These are phyloP conservation scores for Drosophila tanythrix DNA, from an alignment of 2,888 invertebrate species.

Conservation along the genomic window DNA sequence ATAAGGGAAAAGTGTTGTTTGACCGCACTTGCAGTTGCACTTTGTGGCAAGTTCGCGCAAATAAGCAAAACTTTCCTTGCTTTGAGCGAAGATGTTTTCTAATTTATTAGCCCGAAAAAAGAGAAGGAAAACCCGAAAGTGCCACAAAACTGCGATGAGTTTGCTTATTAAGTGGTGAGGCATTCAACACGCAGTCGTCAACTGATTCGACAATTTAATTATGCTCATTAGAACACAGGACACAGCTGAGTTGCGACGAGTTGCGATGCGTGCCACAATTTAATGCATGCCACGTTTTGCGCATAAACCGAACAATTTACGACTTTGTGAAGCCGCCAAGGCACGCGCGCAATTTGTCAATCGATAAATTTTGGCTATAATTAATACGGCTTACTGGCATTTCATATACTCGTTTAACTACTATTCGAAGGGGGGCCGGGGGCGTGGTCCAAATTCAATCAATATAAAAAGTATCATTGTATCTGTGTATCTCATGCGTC, in stretches of 20 bases:
- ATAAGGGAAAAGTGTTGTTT: conserved; percentile 17
- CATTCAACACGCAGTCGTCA: conserved; percentile 38
- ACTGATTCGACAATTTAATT: conserved; percentile 62
- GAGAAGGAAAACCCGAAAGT: neutral
- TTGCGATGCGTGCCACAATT: conserved; percentile 35
- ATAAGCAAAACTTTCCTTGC: conserved; percentile 39
- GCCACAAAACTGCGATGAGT: conserved; percentile 34
- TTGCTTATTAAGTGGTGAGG: conserved; percentile 24
- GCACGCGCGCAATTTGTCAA: conserved; percentile 77
- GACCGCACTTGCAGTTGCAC: conserved; percentile 46
- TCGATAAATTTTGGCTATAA: conserved; percentile 74
- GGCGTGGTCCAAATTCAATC: conserved; percentile 3
- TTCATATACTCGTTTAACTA: conserved; percentile 57
- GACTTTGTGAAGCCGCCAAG: conserved; percentile 45
- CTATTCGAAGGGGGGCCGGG: neutral
- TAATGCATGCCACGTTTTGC: conserved; percentile 71
- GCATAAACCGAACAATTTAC: conserved; percentile 68
- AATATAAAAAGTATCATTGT: conserved; percentile 13
- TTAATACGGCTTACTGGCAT: conserved; percentile 73
- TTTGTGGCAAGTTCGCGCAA: conserved; percentile 23
- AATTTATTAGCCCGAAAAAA: conserved; percentile 28
- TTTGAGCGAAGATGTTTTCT: conserved; percentile 43
- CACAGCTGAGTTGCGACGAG: conserved; percentile 5
- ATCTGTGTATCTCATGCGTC: neutral
- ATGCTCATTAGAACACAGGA: conserved; percentile 46